Conservation (phyloP, 1,140 invertebrate genomes). For the Hypsibius dujardini region DNA sequence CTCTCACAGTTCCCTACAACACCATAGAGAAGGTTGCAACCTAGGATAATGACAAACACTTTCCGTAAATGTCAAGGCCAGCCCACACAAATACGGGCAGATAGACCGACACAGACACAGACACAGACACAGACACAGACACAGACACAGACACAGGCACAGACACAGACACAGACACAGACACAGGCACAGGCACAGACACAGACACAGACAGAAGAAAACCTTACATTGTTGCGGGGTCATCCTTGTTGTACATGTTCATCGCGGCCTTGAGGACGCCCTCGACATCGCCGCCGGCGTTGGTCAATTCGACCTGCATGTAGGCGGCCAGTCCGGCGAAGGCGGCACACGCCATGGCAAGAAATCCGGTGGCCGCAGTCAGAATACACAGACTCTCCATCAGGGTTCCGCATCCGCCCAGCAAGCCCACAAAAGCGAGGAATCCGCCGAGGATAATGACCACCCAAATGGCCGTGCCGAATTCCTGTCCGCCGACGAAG, state of each 20-base stretch:
- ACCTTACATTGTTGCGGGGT: no score
- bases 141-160: no score
- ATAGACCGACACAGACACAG: no score
- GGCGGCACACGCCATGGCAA: neutral
- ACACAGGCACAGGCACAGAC: no score
- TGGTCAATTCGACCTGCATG: neutral
- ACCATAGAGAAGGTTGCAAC: no score
- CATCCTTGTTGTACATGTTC: neutral
- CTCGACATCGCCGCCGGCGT: slow-evolving; percentile 4
- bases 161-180: no score
- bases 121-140: no score
- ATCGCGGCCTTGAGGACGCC: neutral
- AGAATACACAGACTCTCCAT: neutral
- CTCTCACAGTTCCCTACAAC: no score
- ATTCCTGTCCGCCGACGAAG: neutral
- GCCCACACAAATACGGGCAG: no score
- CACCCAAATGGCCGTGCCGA: neutral
- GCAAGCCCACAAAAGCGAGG: neutral
- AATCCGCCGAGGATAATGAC: neutral
- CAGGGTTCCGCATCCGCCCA: neutral
- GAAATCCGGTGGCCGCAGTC: neutral
- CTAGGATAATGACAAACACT: no score
- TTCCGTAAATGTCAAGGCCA: no score
- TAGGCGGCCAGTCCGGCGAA: neutral
- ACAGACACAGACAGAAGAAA: no score